A percentile compares a stretch with the other conserved stretches of the same genome.
Conservation (phyloP, 2,797 vertebrate species). For the Intellagama lesueurii region DNA sequence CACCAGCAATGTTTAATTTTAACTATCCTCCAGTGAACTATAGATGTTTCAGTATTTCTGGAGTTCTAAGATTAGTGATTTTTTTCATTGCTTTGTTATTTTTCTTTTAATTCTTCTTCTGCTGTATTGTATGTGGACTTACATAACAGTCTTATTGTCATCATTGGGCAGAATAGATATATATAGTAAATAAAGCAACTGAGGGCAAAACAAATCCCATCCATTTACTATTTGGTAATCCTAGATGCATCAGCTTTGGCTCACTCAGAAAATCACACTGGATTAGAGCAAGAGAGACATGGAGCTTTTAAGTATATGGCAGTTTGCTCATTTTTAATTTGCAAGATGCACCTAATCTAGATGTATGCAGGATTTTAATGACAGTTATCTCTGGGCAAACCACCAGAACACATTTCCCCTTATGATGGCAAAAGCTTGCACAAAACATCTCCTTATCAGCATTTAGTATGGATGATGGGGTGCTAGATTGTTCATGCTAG, state of each 20-base stretch:
- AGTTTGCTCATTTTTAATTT: not conserved
- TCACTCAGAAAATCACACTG: not conserved
- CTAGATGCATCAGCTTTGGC: not conserved
- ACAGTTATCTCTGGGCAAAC: not conserved
- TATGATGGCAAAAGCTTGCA: not conserved
- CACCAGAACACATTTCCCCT: not conserved
- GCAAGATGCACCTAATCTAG: not conserved
- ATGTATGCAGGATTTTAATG: not conserved
- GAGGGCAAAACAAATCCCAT: not conserved
- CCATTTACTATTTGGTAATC: constrained; percentile 5
- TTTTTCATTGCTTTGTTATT: not conserved
- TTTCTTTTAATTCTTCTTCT: not conserved
- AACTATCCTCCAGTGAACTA: not conserved
- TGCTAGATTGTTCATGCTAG: not conserved
- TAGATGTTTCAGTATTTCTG: not conserved
- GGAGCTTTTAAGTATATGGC: not conserved
- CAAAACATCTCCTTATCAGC: no score
- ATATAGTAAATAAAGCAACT: not conserved
- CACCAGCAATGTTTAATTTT: not conserved
- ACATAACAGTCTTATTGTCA: not conserved
- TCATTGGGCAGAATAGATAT: not conserved
- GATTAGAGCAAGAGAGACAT: not conserved
- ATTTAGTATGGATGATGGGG: not conserved
- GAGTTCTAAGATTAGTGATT: not conserved
- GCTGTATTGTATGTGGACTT: not conserved